phyloP scores from a whole-genome alignment of 1,140 invertebrate species.

The Drosophila kurseongensis region DNA sequence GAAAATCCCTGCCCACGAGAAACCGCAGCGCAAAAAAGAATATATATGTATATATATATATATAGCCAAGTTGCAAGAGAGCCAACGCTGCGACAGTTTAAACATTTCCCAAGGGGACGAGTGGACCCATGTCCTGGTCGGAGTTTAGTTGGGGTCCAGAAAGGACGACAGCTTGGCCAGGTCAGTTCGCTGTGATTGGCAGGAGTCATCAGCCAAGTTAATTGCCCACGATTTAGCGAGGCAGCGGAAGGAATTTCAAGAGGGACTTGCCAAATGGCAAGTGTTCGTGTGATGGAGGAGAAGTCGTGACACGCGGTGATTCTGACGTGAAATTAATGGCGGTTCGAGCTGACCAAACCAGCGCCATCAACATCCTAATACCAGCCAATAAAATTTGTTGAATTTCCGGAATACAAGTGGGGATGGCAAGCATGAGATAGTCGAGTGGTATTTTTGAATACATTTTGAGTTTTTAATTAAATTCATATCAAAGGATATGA shows the following conservation, averaged over 20 bases:
- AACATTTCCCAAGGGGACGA: conserved; percentile 23
- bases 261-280: conserved; percentile 6
- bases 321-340: conserved; percentile 42
- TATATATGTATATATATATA: conserved; percentile 4
- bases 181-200: conserved; percentile 72
- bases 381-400: conserved; percentile 5
- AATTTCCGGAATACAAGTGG: conserved; percentile 1
- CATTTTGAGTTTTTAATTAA: not conserved
- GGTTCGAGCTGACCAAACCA: conserved; percentile 24
- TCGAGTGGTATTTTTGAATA: not conserved
- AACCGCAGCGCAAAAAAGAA: conserved; percentile 41
- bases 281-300: conserved; percentile 1
- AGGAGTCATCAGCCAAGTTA: conserved; percentile 79
- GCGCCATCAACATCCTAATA: not conserved
- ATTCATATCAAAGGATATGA: not conserved
- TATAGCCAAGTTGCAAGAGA: conserved; percentile 17
- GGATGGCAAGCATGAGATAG: not conserved
- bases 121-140: not conserved
- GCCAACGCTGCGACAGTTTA: conserved; percentile 42
- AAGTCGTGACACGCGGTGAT: conserved; percentile 35
- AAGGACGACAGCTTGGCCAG: conserved; percentile 42
- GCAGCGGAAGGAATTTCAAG: conserved; percentile 27
- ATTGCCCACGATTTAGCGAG: conserved; percentile 77
- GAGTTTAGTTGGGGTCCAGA: conserved; percentile 6
- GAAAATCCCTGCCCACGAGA: conserved; percentile 52